A percentile compares a stretch with the other conserved stretches of the same genome.
phyloP scores from a whole-genome alignment of 2,797 vertebrate genomes.

The Urocyon cinereoargenteus region DNA sequence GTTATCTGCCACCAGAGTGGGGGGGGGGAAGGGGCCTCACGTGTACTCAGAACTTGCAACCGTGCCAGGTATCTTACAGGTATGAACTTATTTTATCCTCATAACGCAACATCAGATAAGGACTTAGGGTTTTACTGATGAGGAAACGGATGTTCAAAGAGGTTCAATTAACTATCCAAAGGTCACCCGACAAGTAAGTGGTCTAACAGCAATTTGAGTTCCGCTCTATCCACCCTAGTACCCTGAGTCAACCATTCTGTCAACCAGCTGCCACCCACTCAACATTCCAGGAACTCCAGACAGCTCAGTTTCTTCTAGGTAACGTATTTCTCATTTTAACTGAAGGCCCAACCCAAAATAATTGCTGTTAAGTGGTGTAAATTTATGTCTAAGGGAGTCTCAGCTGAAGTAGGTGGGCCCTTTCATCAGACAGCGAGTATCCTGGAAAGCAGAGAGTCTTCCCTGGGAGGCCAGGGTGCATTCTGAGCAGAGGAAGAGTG shows the following conservation, averaged over 20 bases:
- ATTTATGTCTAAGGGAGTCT: not conserved
- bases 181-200: not conserved
- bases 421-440: not conserved
- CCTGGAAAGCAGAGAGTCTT: not conserved
- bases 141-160: slow-evolving; percentile 36
- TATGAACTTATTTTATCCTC: slow-evolving; percentile 15
- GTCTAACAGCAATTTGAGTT: not conserved
- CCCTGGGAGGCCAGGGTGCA: not conserved
- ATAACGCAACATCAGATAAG: not conserved
- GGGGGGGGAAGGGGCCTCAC: not conserved
- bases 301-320: not conserved
- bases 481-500: not conserved
- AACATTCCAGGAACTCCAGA: not conserved
- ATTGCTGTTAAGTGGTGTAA: not conserved
- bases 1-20: not conserved
- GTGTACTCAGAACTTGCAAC: not conserved
- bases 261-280: not conserved
- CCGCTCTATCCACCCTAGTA: not conserved
- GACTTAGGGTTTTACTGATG: slow-evolving; percentile 3
- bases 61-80: not conserved
- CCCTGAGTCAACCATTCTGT: not conserved
- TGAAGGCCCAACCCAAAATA: not conserved
- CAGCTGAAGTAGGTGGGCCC: not conserved
- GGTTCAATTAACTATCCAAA: not conserved
- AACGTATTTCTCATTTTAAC: slow-evolving; percentile 15